phyloP scores from a whole-genome alignment of 2,113 vertebrate species.

The Scortum barcoo region DNA sequence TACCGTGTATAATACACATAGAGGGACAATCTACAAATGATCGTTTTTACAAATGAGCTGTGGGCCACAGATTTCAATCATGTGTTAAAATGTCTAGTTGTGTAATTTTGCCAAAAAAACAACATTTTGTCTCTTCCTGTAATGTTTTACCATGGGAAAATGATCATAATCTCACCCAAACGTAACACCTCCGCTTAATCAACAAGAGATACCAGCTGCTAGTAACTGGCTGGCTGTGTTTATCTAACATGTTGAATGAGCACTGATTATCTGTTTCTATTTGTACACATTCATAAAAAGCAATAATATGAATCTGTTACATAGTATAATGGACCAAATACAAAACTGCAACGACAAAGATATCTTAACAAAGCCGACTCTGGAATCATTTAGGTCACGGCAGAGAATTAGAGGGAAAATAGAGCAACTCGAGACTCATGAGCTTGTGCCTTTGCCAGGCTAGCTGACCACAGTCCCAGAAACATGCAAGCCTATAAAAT shows the following conservation, averaged over 20 bases:
- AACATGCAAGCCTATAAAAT: conserved; percentile 74
- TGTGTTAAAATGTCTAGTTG: not conserved
- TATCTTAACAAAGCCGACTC: conserved; percentile 18
- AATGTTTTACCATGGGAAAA: conserved; percentile 3
- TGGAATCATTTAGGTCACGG: conserved; percentile 65
- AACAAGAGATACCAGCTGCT: not conserved
- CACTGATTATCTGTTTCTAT: not conserved
- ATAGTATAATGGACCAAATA: not conserved
- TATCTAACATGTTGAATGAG: not conserved
- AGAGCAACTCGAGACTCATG: conserved; percentile 68
- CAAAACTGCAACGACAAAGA: conserved; percentile 10
- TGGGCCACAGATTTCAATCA: conserved; percentile 1
- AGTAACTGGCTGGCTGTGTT: not conserved
- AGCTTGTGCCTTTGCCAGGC: conserved; percentile 60
- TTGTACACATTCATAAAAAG: not conserved
- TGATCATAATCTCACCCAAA: not conserved
- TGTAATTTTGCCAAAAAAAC: not conserved
- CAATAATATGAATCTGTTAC: not conserved
- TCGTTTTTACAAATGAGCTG: not conserved
- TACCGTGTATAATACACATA: not conserved
- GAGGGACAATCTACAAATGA: not conserved
- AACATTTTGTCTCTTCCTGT: not conserved
- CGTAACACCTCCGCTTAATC: not conserved
- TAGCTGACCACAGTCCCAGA: conserved; percentile 76
- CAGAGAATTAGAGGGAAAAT: conserved; percentile 59